Conservation (phyloP, 2,888 invertebrate species). For the Mesorhabditis sp. region DNA sequence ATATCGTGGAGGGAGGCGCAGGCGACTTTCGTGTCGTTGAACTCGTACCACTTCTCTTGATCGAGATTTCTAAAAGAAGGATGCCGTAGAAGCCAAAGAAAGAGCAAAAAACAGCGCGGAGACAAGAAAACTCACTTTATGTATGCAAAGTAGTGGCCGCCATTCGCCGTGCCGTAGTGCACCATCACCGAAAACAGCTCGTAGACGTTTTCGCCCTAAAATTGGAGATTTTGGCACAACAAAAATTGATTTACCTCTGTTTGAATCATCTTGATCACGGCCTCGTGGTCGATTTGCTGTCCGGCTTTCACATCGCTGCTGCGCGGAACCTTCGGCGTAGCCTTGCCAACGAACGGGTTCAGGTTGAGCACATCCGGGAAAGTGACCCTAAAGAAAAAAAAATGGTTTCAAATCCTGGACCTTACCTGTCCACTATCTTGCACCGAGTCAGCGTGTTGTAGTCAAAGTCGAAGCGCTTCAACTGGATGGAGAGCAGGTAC, state of each 20-base stretch:
- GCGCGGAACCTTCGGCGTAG: neutral
- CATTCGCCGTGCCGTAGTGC: slow-evolving; percentile 82
- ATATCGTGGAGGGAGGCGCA: slow-evolving; percentile 53
- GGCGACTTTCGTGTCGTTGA: slow-evolving; percentile 80
- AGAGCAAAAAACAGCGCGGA: neutral
- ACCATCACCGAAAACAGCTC: slow-evolving; percentile 87
- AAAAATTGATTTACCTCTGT: slow-evolving; percentile 8
- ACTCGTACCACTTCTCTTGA: slow-evolving; percentile 76
- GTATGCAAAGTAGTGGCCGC: slow-evolving; percentile 86
- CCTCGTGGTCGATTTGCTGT: slow-evolving; percentile 20
- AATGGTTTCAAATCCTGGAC: neutral
- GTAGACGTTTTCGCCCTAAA: slow-evolving; percentile 72
- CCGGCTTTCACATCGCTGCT: slow-evolving; percentile 17
- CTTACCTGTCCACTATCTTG: slow-evolving; percentile 80
- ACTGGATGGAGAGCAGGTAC: slow-evolving; percentile 78
- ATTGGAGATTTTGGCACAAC: neutral
- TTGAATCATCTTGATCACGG: slow-evolving; percentile 32
- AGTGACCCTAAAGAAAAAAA: slow-evolving; percentile 67
- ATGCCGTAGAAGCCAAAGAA: neutral
- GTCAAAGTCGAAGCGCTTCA: slow-evolving; percentile 86
- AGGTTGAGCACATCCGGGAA: slow-evolving; percentile 78
- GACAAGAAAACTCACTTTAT: slow-evolving; percentile 70
- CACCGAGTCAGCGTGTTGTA: slow-evolving; percentile 78
- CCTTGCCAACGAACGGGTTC: slow-evolving; percentile 69
- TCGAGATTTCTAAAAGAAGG: slow-evolving; percentile 60